Base-by-base conservation (phyloP, 1,140 invertebrate genomes). In the Zophobas morio region DNA sequence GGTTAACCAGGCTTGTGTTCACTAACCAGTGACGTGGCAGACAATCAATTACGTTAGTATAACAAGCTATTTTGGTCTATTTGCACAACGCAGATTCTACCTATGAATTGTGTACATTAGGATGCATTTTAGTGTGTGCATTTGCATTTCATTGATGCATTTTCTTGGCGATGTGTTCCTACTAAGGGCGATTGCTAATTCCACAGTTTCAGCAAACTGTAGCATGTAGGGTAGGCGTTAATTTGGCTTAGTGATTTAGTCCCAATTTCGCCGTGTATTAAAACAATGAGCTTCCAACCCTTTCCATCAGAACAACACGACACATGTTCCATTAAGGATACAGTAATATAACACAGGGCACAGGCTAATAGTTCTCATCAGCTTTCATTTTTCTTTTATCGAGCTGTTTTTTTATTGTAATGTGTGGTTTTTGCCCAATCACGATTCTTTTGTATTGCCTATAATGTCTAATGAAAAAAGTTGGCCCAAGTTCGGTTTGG, bases 381-480 rank as follows among this genome's bases (percentile, higher is more conserved):
- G 20, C 49, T 51, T 66, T 66, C 60, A 66, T 36, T 42, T 42
- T 42, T 42, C 60, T 42, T 66, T 32, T 66, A 66, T 66, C 8
- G 37, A 42, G 39, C 42, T 66, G 60, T 66, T 66, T 66, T 51
- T 66, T 46, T 46, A 66, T 66, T 66, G 39, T 66, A 66, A 66
- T 66, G 60, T 66, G 37, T 20, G 37, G 3, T 60, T 60, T 56
- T 60, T 60, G 60, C 42, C 6, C 37, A 42, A 66, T 66, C 60
- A 66, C 60, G 36, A 66, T 66, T 46, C 60, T 40, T 66, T 66
- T 66, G 60, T 66, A 39, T 34, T n/a, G 8, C 6, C n/a, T 42
- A 66, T 66, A 66, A 66, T 32, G 60, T 20, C 60, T 66, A 66
- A 66, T 66, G 60, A 66, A 66, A 66, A 66, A 66, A 66, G 60